Base-by-base conservation (phyloP, 2,113 vertebrate genomes). In the Muntiacus reevesi region DNA sequence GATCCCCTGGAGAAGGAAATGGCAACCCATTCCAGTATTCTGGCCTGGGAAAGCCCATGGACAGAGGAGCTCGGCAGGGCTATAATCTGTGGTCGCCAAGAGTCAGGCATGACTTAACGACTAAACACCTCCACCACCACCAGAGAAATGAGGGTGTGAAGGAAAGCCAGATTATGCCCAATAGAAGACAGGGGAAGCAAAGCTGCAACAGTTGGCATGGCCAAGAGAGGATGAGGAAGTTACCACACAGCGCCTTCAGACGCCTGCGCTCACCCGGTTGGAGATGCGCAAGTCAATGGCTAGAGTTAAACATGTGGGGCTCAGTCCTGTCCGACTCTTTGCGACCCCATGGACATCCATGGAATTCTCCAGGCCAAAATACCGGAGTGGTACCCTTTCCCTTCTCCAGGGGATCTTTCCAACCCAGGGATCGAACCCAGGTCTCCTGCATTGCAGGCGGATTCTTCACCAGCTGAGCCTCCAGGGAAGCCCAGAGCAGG, bases 191-290 rank as follows among this genome's bases (percentile, higher is more conserved):
- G 5, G 43, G 27, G 4, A 13, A 85, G 36, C 7, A 60, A 4
- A 87, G 13, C 17, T 9, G 9, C 40, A 47, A 0, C 1, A 6
- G 11, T 33, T 11, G 12, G 12, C 1, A 4, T 6, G n/a, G 83
- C 5, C 8, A 60, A 30, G 27, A 36, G 36, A 62, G 60, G 28
- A 5, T 21, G 28, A 30, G 45, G 21, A 84, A 10, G 10, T 45
- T 27, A 23, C 5, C 8, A 2, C 1, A 21, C 0, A 7, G 19
- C 1, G 0, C 27, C n/a, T 7, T 12, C 25, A 47, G 23, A 43
- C 40, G 8, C 60, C 62, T 76, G 36, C 0, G 10, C 4, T 43
- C 50, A 15, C 21, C 54, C 28, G 2, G 0, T 19, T 30, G 45
- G 52, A 19, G 10, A 30, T 33, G 16, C 7, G 0, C 3, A 43